Base-by-base conservation (phyloP, 2,797 vertebrate species). In the Cirrhinus mrigala region DNA sequence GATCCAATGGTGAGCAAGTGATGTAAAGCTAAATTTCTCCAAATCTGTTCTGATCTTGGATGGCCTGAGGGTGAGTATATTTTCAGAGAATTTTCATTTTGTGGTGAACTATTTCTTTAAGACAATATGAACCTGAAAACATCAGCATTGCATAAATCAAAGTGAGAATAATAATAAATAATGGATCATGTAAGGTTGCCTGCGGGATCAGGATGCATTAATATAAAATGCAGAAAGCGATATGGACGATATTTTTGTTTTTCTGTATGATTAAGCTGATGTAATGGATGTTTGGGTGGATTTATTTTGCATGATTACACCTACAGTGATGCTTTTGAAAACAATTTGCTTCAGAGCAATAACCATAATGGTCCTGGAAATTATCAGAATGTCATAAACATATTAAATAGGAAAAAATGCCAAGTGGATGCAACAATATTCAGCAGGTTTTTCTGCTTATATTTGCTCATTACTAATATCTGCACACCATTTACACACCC, bases 261-360 rank as follows among this genome's bases (percentile, higher is more conserved):
- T 37, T 80, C 27, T 54, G 9, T 83, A 75, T 83, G 40, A n/a
- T 76, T 83, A 83, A 84, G 22, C 50, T 58, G 24, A 69, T 54
- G 48, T 56, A 6, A 73, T 44, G 52, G 29, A 40, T 27, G 56
- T 37, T 48, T 62, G 56, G 22, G 22, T 75, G 44, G 20, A 66
- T 69, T 56, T 58, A 54, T 69, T 77, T 68, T 56, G 74, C 33
- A 22, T 69, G 33, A 84, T 77, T 78, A 46, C 7, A 20, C 33
- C n/a, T 56, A 76, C 73, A 44, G 0, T 84, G 22, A 69, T 68
- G 29, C 82, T 40, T 77, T 68, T 84, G 73, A 54, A 84, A 84
- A 37, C 58, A 44, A 77, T 77, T 37, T 54, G 74, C 33, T 77
- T 77, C n/a, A 22, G 22, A 68, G 48, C 33, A 77, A 68, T 77